phyloP scores from a whole-genome alignment of 2,113 vertebrate species.

The Burhinus bistriatus region DNA sequence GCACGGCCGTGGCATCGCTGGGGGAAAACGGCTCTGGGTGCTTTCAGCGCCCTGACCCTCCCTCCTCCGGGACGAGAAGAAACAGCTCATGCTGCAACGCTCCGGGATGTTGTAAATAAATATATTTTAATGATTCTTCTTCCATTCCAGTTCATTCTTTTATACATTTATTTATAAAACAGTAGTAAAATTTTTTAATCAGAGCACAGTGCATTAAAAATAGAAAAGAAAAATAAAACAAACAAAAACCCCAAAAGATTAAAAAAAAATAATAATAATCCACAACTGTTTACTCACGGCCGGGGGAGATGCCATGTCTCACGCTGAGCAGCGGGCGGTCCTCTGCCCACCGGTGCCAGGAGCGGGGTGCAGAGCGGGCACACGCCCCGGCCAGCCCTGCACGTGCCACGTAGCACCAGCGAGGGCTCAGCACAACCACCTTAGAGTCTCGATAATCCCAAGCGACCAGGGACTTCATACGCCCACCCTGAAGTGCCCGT shows the following conservation, averaged over 20 bases:
- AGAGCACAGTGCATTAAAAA: conserved; percentile 65
- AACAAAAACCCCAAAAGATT: conserved; percentile 2
- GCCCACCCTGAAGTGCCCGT: background rate
- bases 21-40: background rate
- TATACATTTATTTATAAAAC: conserved; percentile 75
- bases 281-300: conserved; percentile 15
- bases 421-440: background rate
- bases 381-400: background rate
- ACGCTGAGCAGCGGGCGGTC: background rate
- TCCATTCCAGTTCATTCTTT: conserved; percentile 72
- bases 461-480: accelerated
- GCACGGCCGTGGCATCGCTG: no score
- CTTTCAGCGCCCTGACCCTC: no score
- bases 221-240: background rate
- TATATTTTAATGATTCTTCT: conserved; percentile 72
- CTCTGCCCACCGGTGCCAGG: background rate
- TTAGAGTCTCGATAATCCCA: background rate
- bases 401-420: background rate
- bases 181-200: conserved; percentile 73
- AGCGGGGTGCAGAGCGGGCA: background rate
- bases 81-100: background rate
- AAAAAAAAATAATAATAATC: conserved; percentile 6
- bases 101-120: conserved; percentile 63
- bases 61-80: background rate
- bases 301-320: background rate